A percentile compares a stretch with the other conserved stretches of the same genome.
These are phyloP conservation scores for Actenoides hombroni DNA, from an alignment of 2,113 vertebrate genomes.

Conservation along the genomic window DNA sequence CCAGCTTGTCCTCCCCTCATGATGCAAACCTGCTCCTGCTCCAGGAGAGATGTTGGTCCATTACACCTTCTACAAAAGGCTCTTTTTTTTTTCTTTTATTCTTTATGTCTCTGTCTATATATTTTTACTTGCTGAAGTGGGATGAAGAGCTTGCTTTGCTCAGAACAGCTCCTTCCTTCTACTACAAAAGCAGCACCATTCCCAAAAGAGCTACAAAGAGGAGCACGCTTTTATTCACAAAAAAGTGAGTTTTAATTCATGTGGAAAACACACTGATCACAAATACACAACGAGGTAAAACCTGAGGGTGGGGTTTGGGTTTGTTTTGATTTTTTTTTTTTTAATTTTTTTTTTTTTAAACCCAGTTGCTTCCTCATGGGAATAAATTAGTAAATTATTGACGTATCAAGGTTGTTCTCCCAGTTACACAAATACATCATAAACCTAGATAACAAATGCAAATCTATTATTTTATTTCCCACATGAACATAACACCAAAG, in stretches of 20 bases:
- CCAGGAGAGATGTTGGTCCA: neutral
- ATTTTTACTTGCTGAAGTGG: neutral
- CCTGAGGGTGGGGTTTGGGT: neutral
- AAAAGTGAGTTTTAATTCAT: neutral
- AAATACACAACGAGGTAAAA: neutral
- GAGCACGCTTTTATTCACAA: neutral
- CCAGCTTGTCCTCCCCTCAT: accelerated
- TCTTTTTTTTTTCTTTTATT: neutral
- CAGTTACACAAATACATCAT: neutral
- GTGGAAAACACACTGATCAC: neutral
- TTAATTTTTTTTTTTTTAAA: neutral
- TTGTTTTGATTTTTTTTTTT: neutral
- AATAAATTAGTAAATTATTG: slow-evolving; percentile 24
- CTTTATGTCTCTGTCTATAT: neutral
- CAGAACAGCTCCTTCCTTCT: neutral
- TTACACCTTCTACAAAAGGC: neutral
- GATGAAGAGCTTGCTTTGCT: neutral
- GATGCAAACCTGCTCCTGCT: neutral
- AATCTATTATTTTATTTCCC: neutral
- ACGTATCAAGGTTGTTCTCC: neutral
- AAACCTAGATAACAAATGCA: neutral
- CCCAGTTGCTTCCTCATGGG: neutral
- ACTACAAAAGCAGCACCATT: neutral
- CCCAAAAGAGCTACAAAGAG: neutral
- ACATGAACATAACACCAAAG: neutral